phyloP scores from a whole-genome alignment of 2,888 invertebrate species.

The Patella depressa region DNA sequence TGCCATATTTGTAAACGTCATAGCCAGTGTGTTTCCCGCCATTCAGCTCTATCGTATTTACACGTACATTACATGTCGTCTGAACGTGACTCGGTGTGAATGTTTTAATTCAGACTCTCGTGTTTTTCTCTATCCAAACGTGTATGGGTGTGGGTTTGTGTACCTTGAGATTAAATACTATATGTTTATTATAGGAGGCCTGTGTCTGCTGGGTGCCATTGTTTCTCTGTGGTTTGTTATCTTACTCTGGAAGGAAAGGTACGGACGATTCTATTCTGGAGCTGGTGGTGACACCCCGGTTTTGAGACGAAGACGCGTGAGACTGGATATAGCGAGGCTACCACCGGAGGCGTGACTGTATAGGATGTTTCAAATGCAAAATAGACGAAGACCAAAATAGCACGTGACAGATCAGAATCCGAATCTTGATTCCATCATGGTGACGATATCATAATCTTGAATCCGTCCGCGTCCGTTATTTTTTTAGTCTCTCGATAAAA shows the following conservation, averaged over 20 bases:
- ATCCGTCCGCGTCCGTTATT: too few species aligned
- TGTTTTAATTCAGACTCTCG: constrained; percentile 33
- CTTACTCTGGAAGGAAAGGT: constrained; percentile 43
- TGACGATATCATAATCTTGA: too few species aligned
- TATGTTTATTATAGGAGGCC: constrained; percentile 36
- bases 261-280: constrained; percentile 41
- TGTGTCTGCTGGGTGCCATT: constrained; percentile 37
- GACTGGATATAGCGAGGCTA: background rate
- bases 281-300: background rate
- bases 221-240: constrained; percentile 42
- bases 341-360: background rate
- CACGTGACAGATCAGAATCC: too few species aligned
- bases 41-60: constrained; percentile 43
- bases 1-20: constrained; percentile 40
- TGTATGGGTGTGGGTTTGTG: constrained; percentile 34
- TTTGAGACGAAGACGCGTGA: background rate
- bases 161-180: constrained; percentile 40
- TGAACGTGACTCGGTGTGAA: constrained; percentile 32
- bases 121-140: constrained; percentile 22
- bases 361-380: too few species aligned
- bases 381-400: too few species aligned
- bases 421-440: too few species aligned
- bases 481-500: too few species aligned
- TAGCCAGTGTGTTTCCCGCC: constrained; percentile 40
- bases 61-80: constrained; percentile 35